phyloP scores from a whole-genome alignment of 2,888 invertebrate genomes.

The Tetropium fuscum region DNA sequence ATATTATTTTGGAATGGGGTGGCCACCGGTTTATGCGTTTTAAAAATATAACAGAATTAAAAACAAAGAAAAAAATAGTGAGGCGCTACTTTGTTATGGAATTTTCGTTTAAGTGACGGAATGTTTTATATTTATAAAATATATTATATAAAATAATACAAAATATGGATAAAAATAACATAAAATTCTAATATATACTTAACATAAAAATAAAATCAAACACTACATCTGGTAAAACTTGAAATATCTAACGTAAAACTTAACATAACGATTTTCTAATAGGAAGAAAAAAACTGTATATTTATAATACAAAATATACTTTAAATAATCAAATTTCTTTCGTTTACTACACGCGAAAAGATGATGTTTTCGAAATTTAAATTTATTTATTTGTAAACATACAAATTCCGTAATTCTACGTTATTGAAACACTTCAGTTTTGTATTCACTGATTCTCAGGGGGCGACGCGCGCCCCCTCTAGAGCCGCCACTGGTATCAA shows the following conservation, averaged over 20 bases:
- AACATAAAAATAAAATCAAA: background rate
- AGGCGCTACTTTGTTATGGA: too few relatives aligned
- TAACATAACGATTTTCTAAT: background rate
- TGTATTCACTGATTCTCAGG: too few relatives aligned
- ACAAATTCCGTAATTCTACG: too few relatives aligned
- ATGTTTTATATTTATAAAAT: conserved; percentile 1
- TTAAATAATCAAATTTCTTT: background rate
- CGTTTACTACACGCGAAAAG: background rate
- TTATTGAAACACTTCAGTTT: too few relatives aligned
- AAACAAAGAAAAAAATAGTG: too few relatives aligned
- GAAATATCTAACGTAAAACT: background rate
- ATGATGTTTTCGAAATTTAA: conserved; percentile 1
- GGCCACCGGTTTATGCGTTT: background rate
- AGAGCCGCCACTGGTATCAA: too few relatives aligned
- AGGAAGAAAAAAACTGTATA: background rate
- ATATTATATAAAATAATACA: background rate
- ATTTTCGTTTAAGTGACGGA: background rate
- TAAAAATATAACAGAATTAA: background rate
- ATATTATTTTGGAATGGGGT: background rate
- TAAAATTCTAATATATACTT: background rate
- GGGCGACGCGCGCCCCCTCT: too few relatives aligned
- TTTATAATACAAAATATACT: background rate
- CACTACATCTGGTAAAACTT: background rate
- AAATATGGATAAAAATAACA: background rate
- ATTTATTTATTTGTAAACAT: background rate